Evolutionary conservation across 2,797 vertebrate genomes (phyloP).

Genomic region (Sebastolobus alascanus): DNA sequence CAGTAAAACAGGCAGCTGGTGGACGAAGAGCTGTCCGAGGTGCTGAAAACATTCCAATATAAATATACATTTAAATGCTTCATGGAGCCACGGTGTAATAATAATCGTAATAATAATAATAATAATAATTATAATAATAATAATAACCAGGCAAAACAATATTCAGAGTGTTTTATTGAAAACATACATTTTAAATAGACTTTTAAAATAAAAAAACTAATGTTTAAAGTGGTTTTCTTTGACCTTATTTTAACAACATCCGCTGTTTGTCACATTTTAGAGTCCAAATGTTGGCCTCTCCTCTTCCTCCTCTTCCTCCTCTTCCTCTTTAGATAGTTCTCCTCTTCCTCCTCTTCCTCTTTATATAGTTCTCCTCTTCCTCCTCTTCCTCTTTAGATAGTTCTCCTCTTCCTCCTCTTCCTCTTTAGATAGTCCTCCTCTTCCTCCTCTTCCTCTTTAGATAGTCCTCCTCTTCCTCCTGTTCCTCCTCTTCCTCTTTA

Average conservation of each 20-base stretch:
- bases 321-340: not conserved
- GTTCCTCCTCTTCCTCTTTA: not conserved
- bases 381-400: not conserved
- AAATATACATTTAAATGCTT: not conserved
- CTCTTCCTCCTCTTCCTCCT: too few relatives aligned
- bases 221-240: not conserved
- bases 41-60: constrained; percentile 20
- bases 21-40: constrained; percentile 58
- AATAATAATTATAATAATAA: too few relatives aligned
- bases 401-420: too few relatives aligned
- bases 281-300: not conserved
- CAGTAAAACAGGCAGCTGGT: not conserved
- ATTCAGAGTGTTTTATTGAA: too few relatives aligned
- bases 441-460: too few relatives aligned
- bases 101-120: too few relatives aligned
- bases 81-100: not conserved
- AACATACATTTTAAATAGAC: too few relatives aligned
- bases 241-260: not conserved
- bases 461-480: not conserved
- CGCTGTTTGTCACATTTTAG: not conserved
- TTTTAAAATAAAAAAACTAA: not conserved
- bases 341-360: too few relatives aligned
- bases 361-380: too few relatives aligned
- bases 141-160: too few relatives aligned
- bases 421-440: too few relatives aligned